These are phyloP conservation scores for Chaetogeoica ovagalla DNA, from an alignment of 2,888 invertebrate genomes.

Conservation along the genomic window DNA sequence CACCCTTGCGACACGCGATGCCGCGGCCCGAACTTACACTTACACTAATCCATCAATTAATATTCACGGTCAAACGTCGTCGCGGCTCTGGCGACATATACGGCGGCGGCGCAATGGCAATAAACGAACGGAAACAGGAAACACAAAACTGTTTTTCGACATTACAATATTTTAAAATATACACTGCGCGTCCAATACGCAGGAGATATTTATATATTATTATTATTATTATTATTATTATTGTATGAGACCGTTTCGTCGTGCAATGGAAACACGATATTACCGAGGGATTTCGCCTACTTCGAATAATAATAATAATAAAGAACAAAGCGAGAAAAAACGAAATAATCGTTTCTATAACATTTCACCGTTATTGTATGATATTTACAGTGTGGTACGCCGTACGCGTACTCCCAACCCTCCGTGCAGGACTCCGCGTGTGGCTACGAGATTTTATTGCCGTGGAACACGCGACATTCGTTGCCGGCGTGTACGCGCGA, in stretches of 20 bases:
- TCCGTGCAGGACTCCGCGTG: no score
- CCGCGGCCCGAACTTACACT: background rate
- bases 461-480: background rate
- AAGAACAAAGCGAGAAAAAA: background rate
- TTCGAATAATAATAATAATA: background rate
- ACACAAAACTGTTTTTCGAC: conserved; percentile 25
- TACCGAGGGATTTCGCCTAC: no score
- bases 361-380: no score
- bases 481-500: no score
- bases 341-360: no score
- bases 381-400: no score
- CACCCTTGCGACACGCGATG: conserved; percentile 5
- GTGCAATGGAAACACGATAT: background rate
- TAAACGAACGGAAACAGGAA: conserved; percentile 28
- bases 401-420: no score
- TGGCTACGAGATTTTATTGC: background rate
- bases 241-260: no score
- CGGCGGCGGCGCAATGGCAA: background rate
- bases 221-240: no score
- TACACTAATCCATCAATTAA: conserved; percentile 20
- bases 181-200: background rate
- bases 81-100: background rate
- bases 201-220: background rate
- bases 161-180: background rate
- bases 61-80: conserved; percentile 1